Evolutionary conservation across 37 sponge, comb jelly and placozoan species (phyloP), one percentile per base, ranked within the genome.

Genomic region (Diacarnus erythraeanus): DNA sequence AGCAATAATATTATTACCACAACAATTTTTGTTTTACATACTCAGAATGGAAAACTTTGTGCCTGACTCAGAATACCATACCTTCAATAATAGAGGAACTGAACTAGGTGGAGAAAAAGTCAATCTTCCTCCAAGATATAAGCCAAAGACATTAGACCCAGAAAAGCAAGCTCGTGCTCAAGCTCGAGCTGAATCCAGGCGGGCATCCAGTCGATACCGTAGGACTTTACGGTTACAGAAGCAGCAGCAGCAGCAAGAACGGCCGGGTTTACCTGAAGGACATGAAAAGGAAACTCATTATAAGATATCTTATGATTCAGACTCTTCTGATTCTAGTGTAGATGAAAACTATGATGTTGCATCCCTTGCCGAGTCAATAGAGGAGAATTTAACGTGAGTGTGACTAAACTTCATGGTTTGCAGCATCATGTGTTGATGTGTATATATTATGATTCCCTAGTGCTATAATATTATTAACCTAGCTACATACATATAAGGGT

Each of bases 341-440:
- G 76, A 80, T 27, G 89, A 88, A 31, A 64, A 85, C 57, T 84
- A 77, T 37, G 81, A 80, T 18, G 86, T 90, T 10, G 86, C 44
- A 9, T 89, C 89, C 12, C 23, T 89, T 1, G 42, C 80, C 23
- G 71, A 73, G 40, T 80, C 80, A 20, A 66, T 83, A 10, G 80
- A 79, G 0, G 89, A 89, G 51, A 38, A 67, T 30, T 70, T 89
- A 22, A 89, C 89, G 89, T 89, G 38, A 82, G 88, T 82, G 59
- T 2, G 9, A 60, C n/a, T n/a, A n/a, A n/a, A n/a, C n/a, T n/a
- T n/a, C n/a, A n/a, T n/a, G n/a, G n/a, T n/a, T n/a, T n/a, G n/a
- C n/a, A n/a, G n/a, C n/a, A n/a, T n/a, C n/a, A n/a, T n/a, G n/a
- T n/a, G n/a, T n/a, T n/a, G n/a, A n/a, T n/a, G n/a, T n/a, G n/a